Evolutionary conservation across 2,888 invertebrate species (phyloP), one percentile per base, ranked within the genome.

Genomic region (Cephus spinipes): DNA sequence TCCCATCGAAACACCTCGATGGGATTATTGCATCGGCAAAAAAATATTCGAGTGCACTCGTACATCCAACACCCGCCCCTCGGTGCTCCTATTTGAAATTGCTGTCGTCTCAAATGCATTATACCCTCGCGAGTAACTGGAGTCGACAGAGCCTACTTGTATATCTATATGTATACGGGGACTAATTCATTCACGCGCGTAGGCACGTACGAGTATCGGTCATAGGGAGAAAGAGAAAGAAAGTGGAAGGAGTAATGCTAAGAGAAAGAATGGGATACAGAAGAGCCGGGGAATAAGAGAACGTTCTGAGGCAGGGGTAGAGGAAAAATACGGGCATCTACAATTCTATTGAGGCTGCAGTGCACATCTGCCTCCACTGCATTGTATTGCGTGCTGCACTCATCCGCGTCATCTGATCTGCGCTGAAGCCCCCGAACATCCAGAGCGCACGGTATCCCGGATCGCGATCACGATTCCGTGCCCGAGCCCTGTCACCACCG

Each of bases 311-410:
- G 23, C 23, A 55, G 40, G 40, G 40, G 23, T 55, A 55, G 40
- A 55, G 15, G 55, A 55, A 9, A 71, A 71, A 33, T 71, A 71
- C 71, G 33, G 71, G 32, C 35, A 74, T 31, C 68, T 80, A 73
- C 55, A 81, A 81, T 85, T 83, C 80, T 82, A 86, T 85, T 85
- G 83, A 83, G 83, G 75, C 79, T 9, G 55, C 55, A 81, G 79
- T 83, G 83, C 87, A 86, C 89, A 89, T 89, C 87, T 87, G 88
- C 86, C 82, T 55, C 84, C 76, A 81, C 79, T 82, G 85, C 85
- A 85, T 87, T 88, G 85, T 88, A 83, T 80, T 79, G 84, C 84
- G 81, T 79, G 83, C 81, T 82, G 85, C 84, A 84, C 85, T 88
- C 85, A 85, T 87, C 85, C 87, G 83, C 86, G 83, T 86, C 88